Percentiles rank a stretch among this genome's conserved stretches.
Evolutionary conservation across 2,888 invertebrate species (phyloP).

Genomic region (Rhopalosiphum nymphaeae): DNA sequence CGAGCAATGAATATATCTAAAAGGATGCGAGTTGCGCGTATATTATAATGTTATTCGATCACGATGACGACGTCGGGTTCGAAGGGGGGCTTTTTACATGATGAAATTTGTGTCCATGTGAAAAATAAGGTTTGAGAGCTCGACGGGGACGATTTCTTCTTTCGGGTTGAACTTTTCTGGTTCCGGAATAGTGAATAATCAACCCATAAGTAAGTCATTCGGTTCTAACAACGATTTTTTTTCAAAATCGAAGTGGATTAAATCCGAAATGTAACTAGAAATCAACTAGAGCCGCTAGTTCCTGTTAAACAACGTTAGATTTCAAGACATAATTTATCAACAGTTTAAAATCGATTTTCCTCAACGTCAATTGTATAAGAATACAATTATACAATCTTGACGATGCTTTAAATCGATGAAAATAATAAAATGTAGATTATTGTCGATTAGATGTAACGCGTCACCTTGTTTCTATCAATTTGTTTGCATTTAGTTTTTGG

Average conservation of each 20-base stretch:
- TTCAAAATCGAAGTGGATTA: conserved; percentile 1
- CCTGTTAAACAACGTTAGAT: background rate
- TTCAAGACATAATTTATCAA: background rate
- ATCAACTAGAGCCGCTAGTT: background rate
- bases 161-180: background rate
- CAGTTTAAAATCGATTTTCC: background rate
- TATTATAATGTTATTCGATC: conserved; percentile 27
- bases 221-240: background rate
- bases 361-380: background rate
- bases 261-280: background rate
- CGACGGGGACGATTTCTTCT: background rate
- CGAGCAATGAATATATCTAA: background rate
- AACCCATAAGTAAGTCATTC: background rate
- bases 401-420: background rate
- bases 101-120: conserved; percentile 40
- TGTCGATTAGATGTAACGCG: background rate
- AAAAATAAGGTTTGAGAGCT: conserved; percentile 22
- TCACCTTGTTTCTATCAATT: background rate
- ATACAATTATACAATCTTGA: background rate
- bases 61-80: background rate
- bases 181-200: background rate
- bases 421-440: background rate
- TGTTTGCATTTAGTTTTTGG: background rate
- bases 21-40: background rate
- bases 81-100: conserved; percentile 34